Evolutionary conservation across 2,888 invertebrate species (phyloP), one percentile per base, ranked within the genome.

Genomic region (Ophion ventricosus): DNA sequence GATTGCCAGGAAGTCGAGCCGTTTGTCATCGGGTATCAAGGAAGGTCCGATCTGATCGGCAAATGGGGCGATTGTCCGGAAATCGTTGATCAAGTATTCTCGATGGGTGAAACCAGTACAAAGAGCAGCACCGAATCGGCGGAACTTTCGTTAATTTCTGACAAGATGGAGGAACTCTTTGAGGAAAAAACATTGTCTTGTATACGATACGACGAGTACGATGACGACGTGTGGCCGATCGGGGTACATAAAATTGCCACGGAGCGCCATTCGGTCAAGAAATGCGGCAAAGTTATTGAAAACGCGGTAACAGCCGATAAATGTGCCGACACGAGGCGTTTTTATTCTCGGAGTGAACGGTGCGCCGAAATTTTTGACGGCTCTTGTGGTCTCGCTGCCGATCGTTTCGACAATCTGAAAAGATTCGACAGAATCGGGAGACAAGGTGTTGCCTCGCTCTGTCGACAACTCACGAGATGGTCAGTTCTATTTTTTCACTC

Each of bases 11-110:
- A 80, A 10, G 43, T 84, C 1, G 35, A 85, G 11, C 82, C 77
- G 5, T 88, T 85, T 49, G 84, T 69, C n/a, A 80, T 88, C 17
- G 76, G 67, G 5, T n/a, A 85, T n/a, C 75, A 87, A 7, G 86
- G 87, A 1, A 78, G 49, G 61, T 89, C 87, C 1, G 86, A 87
- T 7, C 82, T 80, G 17, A 77, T 88, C 3, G 82, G 83, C 14
- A 88, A 89, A 78, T 89, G 88, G 89, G 88, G 88, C 4, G 64
- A 81, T 8, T 87, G 84, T 67, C 59, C 80, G 2, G 83, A 87
- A 1, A 17, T 88, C 43, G 84, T 86, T 25, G 85, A 88, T 4
- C 64, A 75, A 0, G 85, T 87, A 0, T n/a, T 88, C n/a, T 29
- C 56, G 0, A 43, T 84, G 54, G 25, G 82, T 2, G 82, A 87